Conservation (phyloP, 1,140 invertebrate species). For the Neodiprion fabricii region DNA sequence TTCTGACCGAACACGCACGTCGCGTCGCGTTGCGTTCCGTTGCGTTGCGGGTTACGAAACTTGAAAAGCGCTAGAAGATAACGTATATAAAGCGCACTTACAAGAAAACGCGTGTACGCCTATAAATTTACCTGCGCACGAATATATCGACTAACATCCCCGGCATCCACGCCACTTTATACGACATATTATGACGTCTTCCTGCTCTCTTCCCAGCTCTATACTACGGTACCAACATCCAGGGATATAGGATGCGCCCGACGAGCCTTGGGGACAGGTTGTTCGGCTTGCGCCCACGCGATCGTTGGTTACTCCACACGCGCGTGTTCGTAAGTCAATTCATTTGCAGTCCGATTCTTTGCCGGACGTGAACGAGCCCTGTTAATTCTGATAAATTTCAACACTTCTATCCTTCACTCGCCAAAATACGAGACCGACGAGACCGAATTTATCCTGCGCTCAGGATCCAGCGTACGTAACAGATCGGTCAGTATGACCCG, state of each 20-base stretch:
- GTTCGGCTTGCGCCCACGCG: background rate
- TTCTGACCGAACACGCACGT: background rate
- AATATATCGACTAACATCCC: background rate
- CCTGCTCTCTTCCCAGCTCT: background rate
- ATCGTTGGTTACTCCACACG: background rate
- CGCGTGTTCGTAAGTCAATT: background rate
- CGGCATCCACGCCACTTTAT: background rate
- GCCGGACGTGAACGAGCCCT: background rate
- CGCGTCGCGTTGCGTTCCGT: too few relatives aligned
- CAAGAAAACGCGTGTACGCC: background rate
- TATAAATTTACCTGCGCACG: background rate
- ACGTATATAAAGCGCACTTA: background rate
- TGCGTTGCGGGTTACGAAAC: background rate
- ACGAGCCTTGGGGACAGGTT: background rate
- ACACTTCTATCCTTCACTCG: background rate
- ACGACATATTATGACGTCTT: background rate
- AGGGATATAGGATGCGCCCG: background rate
- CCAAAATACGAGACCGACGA: too few relatives aligned
- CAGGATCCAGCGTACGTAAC: too few relatives aligned
- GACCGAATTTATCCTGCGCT: too few relatives aligned
- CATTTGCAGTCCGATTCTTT: background rate
- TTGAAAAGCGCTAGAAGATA: background rate
- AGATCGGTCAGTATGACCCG: too few relatives aligned
- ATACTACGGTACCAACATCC: background rate
- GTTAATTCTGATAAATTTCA: background rate